phyloP scores from a whole-genome alignment of 2,113 vertebrate genomes.

The Tychaedon coryphoeus region DNA sequence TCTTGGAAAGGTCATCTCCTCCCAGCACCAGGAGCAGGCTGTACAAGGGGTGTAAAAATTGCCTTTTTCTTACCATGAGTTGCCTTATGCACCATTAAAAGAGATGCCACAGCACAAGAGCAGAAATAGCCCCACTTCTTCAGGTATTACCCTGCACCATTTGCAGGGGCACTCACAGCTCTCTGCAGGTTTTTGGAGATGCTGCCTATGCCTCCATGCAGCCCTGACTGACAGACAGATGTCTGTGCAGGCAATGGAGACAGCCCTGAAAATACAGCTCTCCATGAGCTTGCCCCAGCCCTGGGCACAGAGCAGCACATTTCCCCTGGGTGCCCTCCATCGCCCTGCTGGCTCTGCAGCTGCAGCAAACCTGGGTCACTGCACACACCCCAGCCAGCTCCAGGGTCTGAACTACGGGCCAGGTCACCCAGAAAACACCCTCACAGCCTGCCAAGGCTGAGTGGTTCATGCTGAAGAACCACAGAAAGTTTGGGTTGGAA shows the following conservation, averaged over 20 bases:
- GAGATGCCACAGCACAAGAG: background rate
- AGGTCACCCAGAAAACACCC: background rate
- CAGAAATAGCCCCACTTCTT: background rate
- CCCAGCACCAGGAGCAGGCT: background rate
- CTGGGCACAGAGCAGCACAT: background rate
- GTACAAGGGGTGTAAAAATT: background rate
- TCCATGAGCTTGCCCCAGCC: fast-evolving
- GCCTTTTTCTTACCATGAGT: background rate
- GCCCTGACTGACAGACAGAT: background rate
- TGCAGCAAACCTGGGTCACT: fast-evolving
- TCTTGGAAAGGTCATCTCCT: background rate
- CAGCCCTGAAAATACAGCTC: background rate
- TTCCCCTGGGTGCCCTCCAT: background rate
- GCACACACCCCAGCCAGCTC: background rate
- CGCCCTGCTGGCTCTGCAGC: background rate
- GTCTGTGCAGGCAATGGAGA: background rate
- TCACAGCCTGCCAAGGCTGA: background rate
- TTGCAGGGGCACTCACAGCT: background rate
- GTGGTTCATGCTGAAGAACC: background rate
- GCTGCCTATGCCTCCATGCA: background rate
- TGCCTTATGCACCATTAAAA: background rate
- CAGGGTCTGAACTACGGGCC: background rate
- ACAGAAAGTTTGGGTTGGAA: background rate
- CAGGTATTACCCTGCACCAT: too few relatives aligned
- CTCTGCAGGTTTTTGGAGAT: background rate